A percentile compares a stretch with the other conserved stretches of the same genome.
These are phyloP conservation scores for Tenthredo distinguenda DNA, from an alignment of 2,888 invertebrate genomes.

Conservation along the genomic window DNA sequence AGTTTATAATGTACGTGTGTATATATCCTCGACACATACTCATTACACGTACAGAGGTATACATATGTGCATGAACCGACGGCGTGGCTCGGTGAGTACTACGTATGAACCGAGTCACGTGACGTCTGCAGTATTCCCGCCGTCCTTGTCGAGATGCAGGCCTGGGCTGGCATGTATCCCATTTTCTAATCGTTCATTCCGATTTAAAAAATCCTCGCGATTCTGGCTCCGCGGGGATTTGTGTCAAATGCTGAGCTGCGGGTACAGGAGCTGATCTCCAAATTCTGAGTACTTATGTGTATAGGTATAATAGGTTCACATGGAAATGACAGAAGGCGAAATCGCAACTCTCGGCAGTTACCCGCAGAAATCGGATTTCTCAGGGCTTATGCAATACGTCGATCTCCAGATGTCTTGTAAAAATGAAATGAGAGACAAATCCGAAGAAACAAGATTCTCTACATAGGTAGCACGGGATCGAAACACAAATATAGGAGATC, in stretches of 20 bases:
- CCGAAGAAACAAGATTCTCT: not conserved
- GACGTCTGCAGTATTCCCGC: constrained; percentile 68
- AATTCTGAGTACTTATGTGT: not conserved
- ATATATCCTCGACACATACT: not conserved
- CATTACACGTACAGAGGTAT: not conserved
- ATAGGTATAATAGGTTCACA: not conserved
- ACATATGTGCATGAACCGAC: not conserved
- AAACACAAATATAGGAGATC: not conserved
- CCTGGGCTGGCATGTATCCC: not conserved
- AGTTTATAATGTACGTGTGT: not conserved
- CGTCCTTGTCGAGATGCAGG: constrained; percentile 61
- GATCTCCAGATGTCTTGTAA: not conserved
- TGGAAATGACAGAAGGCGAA: not conserved
- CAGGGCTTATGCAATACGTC: not conserved
- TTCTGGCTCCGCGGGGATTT: not conserved
- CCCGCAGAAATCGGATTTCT: not conserved
- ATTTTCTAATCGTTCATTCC: not conserved
- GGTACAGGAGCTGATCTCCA: not conserved
- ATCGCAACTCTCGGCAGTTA: not conserved
- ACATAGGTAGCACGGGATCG: not conserved
- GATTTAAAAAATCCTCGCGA: not conserved
- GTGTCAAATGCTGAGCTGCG: constrained; percentile 11
- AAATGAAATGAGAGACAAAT: not conserved
- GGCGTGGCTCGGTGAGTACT: constrained; percentile 23
- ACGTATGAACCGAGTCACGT: constrained; percentile 64